These are phyloP conservation scores for Antedon mediterranea DNA, from an alignment of 53 echinoderm and acorn worm species.

Conservation along the genomic window DNA sequence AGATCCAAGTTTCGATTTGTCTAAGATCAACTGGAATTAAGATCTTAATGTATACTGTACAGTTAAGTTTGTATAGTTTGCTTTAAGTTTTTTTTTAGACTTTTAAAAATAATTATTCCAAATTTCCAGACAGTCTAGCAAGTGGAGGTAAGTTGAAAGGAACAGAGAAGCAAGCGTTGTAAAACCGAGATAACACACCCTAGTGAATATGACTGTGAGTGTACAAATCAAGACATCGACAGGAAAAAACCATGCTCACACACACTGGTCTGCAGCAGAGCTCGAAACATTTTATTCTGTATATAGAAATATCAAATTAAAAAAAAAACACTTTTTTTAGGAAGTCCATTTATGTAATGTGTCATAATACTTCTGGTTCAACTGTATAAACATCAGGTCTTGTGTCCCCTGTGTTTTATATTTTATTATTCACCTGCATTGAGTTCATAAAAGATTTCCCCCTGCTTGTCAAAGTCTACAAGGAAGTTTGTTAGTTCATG, in stretches of 20 bases:
- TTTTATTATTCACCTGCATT: not conserved
- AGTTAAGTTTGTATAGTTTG: no score
- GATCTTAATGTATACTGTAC: no score
- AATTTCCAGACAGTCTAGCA: not conserved
- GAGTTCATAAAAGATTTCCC: not conserved
- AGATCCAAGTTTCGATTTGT: no score
- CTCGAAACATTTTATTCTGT: not conserved
- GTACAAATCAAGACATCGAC: not conserved
- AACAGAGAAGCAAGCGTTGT: not conserved
- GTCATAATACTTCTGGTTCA: not conserved
- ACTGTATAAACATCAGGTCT: not conserved
- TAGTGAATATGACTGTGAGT: not conserved
- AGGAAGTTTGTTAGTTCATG: not conserved
- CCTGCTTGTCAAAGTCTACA: not conserved
- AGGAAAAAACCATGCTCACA: no score
- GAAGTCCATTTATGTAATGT: not conserved
- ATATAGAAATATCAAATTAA: not conserved
- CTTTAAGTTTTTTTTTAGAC: no score
- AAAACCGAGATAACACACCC: not conserved
- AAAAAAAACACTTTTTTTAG: not conserved
- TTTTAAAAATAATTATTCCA: no score
- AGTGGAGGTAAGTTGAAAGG: not conserved
- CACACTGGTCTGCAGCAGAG: no score
- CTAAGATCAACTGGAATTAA: no score
- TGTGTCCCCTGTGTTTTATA: not conserved